Evolutionary conservation across 35 echinoderm and acorn worm species (phyloP).

Genomic region (Diadema setosum): DNA sequence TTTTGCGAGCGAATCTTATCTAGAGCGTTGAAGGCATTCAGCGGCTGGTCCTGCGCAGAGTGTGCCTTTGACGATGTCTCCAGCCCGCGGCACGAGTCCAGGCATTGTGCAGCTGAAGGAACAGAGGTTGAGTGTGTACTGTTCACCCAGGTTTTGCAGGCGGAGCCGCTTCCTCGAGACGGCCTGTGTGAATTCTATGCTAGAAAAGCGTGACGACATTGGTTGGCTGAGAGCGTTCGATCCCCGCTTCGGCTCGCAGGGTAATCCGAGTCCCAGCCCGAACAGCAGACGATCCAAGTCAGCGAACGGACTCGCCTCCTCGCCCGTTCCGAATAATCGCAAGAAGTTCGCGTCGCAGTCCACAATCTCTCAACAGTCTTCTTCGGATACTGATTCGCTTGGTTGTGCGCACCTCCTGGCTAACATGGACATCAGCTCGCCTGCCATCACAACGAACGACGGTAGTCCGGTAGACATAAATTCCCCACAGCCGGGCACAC

Average conservation of each 20-base stretch:
- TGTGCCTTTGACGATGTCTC: slow-evolving; percentile 22
- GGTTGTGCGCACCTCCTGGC: neutral
- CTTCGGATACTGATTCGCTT: neutral
- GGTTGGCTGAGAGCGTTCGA: slow-evolving; percentile 53
- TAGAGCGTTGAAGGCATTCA: too few relatives aligned
- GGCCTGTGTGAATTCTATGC: neutral
- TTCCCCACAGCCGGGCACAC: neutral
- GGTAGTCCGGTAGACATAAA: neutral
- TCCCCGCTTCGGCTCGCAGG: neutral
- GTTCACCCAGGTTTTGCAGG: slow-evolving; percentile 46
- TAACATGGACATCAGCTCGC: neutral
- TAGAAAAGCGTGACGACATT: slow-evolving; percentile 42
- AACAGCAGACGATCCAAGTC: neutral
- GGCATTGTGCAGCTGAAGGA: slow-evolving; percentile 3
- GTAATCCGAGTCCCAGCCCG: neutral
- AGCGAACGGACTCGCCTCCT: neutral
- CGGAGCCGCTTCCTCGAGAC: slow-evolving; percentile 34
- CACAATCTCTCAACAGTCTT: neutral
- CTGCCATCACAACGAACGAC: neutral
- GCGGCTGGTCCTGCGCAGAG: too few relatives aligned
- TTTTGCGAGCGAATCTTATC: too few relatives aligned
- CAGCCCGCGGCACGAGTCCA: slow-evolving; percentile 19
- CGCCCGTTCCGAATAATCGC: neutral
- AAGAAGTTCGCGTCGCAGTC: neutral
- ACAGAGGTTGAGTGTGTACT: slow-evolving; percentile 42